phyloP scores from a whole-genome alignment of 1,140 invertebrate genomes.

The Apis cerana region DNA sequence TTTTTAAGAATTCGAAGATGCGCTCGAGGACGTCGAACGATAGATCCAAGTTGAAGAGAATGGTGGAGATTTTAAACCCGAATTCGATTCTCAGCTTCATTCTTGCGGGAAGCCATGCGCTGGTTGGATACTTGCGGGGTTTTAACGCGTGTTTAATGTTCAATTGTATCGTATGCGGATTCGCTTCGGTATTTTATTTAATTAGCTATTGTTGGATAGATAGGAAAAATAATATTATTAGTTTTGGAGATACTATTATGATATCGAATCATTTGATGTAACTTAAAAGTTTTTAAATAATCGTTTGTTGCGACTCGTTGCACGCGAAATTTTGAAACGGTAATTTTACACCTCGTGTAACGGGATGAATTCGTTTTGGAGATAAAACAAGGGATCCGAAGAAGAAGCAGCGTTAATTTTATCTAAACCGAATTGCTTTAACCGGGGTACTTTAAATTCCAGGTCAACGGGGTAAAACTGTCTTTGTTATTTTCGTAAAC shows the following conservation, averaged over 20 bases:
- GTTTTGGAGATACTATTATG: too few relatives aligned
- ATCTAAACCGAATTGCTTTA: conserved; percentile 6
- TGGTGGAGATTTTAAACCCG: neutral
- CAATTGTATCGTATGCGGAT: neutral
- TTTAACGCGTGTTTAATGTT: neutral
- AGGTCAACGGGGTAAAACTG: conserved; percentile 48
- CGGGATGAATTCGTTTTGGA: neutral
- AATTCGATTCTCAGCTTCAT: neutral
- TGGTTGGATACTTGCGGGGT: neutral
- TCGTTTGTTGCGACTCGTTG: too few relatives aligned
- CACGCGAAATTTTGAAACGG: neutral
- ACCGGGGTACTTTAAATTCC: conserved; percentile 36
- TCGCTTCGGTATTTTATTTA: neutral
- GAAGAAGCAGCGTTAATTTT: conserved; percentile 18
- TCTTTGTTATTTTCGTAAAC: conserved; percentile 50
- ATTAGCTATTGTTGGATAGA: neutral
- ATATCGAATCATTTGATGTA: too few relatives aligned
- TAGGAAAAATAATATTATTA: too few relatives aligned
- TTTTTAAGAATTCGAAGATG: neutral
- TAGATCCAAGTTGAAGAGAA: neutral
- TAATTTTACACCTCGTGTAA: neutral
- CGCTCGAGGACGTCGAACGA: neutral
- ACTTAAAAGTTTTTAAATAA: too few relatives aligned
- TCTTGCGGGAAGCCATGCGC: conserved; percentile 3
- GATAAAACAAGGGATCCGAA: neutral